These are phyloP conservation scores for Trichonephila inaurata DNA, from an alignment of 1,140 invertebrate species.

Conservation along the genomic window DNA sequence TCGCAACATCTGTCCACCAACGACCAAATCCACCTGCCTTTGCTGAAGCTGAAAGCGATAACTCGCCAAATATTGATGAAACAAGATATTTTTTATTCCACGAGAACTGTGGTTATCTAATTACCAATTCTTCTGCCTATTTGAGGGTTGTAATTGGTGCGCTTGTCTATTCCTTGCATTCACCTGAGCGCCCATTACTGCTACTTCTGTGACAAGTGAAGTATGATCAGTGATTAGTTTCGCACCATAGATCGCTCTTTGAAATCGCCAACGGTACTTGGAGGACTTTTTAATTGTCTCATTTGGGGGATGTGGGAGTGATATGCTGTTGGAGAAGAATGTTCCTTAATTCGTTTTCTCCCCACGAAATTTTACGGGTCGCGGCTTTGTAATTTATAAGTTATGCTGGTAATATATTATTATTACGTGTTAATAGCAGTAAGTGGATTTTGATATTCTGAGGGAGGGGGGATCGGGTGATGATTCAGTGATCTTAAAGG, in stretches of 20 bases:
- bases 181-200: conserved; percentile 17
- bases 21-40: not conserved
- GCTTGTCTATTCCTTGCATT: conserved; percentile 6
- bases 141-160: conserved; percentile 49
- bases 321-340: not conserved
- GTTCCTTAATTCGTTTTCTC: not conserved
- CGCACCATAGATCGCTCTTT: conserved; percentile 3
- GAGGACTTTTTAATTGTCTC: conserved; percentile 36
- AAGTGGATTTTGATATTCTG: not conserved
- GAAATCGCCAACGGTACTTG: not conserved
- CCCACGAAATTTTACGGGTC: not conserved
- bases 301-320: not conserved
- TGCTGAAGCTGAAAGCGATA: not conserved
- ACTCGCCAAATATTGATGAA: conserved; percentile 30
- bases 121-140: conserved; percentile 37
- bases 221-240: conserved; percentile 51
- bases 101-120: not conserved
- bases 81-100: not conserved
- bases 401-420: not conserved
- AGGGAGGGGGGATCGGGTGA: not conserved
- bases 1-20: not conserved
- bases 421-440: not conserved
- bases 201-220: conserved; percentile 56
- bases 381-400: not conserved
- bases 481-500: not conserved